Evolutionary conservation across 2,113 vertebrate species (phyloP), one percentile per base, ranked within the genome.

Genomic region (Aix galericulata): DNA sequence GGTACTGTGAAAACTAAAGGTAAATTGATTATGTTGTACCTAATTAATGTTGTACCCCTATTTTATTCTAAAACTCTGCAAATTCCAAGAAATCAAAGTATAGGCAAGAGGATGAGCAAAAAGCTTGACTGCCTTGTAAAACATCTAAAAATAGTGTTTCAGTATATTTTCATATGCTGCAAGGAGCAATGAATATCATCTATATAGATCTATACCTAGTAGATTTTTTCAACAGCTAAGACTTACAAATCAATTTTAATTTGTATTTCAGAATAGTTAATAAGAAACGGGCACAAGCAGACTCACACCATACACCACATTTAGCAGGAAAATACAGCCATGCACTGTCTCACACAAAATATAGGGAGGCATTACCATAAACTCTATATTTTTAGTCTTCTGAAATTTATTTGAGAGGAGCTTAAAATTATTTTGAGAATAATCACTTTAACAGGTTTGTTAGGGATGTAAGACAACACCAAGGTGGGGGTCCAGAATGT

Each of bases 41-140:
- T 94, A 91, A 92, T 89, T 87, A 38, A 38, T 38, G 9, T 38
- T 38, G 36, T 38, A 38, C 32, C 63, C 85, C 87, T 82, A 93
- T 93, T 96, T 96, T 89, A 94, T 87, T 93, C 89, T 44, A 60
- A 89, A 96, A 93, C 44, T 82, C 87, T 92, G 71, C 84, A 85
- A 92, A 95, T 36, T 58, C 27, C 74, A 93, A 93, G 71, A 89
- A 79, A 88, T 48, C 68, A 62, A 88, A 80, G 77, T 58, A 69
- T 22, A 55, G 66, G 80, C 17, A 4, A 83, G 67, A 94, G 29
- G 64, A 40, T 32, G 53, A 90, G 86, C 75, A 95, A 85, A 94
- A 96, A 83, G 76, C 82, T 84, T 84, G 78, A 87, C 66, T 95
- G 88, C 38, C 69, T 77, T 29, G 67, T 78, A 88, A 91, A 93